Evolutionary conservation across 2,888 invertebrate genomes (phyloP).

Genomic region (Timema podura): DNA sequence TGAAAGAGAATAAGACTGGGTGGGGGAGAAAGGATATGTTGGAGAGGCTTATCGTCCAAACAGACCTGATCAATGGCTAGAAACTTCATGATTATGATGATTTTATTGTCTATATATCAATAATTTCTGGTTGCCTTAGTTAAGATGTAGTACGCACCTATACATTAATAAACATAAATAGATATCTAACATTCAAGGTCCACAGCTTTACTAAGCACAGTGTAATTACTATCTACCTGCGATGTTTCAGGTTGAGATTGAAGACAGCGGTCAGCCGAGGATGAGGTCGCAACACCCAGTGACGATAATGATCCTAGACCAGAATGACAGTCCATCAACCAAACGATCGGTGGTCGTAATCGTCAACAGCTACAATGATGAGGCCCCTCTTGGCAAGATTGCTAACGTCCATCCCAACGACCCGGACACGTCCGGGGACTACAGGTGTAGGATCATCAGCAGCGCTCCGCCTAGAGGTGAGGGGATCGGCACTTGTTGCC

Average conservation of each 20-base stretch:
- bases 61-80: no score
- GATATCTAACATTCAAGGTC: no score
- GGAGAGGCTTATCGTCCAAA: no score
- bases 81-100: no score
- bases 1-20: no score
- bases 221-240: not conserved
- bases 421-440: constrained; percentile 84
- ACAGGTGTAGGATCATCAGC: constrained; percentile 75
- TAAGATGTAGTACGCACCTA: no score
- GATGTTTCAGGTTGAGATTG: constrained; percentile 62
- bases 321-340: constrained; percentile 87
- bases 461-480: constrained; percentile 49
- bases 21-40: no score
- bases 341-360: constrained; percentile 77
- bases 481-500: no score
- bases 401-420: constrained; percentile 92
- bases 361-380: constrained; percentile 66
- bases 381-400: constrained; percentile 68
- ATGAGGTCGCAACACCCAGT: constrained; percentile 78
- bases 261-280: constrained; percentile 80
- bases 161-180: no score
- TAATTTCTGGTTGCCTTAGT: no score
- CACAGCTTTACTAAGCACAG: no score
- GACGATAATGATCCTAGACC: constrained; percentile 72
- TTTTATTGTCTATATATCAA: no score